phyloP scores from a whole-genome alignment of 2,888 invertebrate genomes.

The Pyrgus malvae region DNA sequence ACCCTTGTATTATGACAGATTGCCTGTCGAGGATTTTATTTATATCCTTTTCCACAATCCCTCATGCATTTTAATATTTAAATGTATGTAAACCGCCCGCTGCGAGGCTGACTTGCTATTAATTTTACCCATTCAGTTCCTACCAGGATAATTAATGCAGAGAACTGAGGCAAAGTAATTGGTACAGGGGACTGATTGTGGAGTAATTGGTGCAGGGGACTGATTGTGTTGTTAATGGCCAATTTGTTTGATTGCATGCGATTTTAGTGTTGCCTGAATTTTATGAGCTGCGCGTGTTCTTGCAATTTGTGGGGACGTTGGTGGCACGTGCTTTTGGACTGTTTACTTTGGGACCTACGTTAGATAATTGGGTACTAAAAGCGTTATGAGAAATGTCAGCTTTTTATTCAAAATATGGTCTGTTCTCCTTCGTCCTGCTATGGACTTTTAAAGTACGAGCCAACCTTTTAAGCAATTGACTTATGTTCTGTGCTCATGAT shows the following conservation, averaged over 20 bases:
- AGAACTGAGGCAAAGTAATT: slow-evolving; percentile 16
- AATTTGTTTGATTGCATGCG: slow-evolving; percentile 13
- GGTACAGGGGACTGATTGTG: slow-evolving; percentile 18
- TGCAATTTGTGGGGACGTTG: neutral
- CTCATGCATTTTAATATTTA: slow-evolving; percentile 25
- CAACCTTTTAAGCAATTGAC: too few relatives aligned
- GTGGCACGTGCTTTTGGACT: too few relatives aligned
- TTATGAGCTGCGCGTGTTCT: slow-evolving; percentile 1
- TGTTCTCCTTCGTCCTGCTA: too few relatives aligned
- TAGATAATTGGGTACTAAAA: too few relatives aligned
- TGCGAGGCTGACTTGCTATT: slow-evolving; percentile 16
- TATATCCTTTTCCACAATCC: slow-evolving; percentile 15
- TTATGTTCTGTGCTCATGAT: too few relatives aligned
- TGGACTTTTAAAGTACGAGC: too few relatives aligned
- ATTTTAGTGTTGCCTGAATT: neutral
- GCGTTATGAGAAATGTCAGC: too few relatives aligned
- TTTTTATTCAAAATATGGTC: too few relatives aligned
- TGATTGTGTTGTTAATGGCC: slow-evolving; percentile 14
- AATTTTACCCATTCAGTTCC: slow-evolving; percentile 17
- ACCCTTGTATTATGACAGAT: slow-evolving; percentile 21
- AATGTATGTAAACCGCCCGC: slow-evolving; percentile 21
- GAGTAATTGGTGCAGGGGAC: slow-evolving; percentile 6
- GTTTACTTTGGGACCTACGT: too few relatives aligned
- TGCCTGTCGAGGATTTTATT: slow-evolving; percentile 15
- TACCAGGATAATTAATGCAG: slow-evolving; percentile 21